phyloP scores from a whole-genome alignment of 92 coral and sea anemone genomes.

The Phenganax subtilis region DNA sequence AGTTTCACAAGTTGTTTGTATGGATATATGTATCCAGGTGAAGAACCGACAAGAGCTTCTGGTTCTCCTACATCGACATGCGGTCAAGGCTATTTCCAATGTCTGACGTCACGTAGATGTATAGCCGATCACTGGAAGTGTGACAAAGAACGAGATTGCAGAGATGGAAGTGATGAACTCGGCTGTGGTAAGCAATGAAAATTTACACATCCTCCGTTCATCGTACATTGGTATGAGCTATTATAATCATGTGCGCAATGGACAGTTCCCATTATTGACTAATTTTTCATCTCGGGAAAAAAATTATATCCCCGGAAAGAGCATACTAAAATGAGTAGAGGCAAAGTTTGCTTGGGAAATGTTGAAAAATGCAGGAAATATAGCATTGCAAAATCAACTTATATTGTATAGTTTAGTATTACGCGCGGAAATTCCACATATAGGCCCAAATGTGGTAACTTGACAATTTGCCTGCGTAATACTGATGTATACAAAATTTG shows the following conservation, averaged over 20 bases:
- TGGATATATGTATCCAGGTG: neutral
- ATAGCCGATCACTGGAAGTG: slow-evolving; percentile 25
- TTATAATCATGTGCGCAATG: neutral
- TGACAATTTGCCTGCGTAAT: no score
- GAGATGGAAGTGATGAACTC: slow-evolving; percentile 35
- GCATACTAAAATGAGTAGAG: no score
- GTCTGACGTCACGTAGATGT: slow-evolving; percentile 5
- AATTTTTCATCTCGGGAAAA: no score
- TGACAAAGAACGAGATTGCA: slow-evolving; percentile 35
- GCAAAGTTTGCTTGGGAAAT: no score
- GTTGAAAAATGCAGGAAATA: no score
- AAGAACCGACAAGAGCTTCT: neutral
- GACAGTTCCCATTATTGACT: neutral
- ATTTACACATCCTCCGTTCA: neutral
- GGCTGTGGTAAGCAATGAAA: slow-evolving; percentile 14
- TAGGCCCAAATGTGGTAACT: no score
- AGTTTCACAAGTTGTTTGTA: neutral
- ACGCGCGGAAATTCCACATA: no score
- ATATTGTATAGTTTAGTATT: no score
- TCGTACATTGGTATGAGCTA: no score
- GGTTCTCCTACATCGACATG: neutral
- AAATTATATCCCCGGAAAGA: neutral
- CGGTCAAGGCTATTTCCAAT: slow-evolving; percentile 3
- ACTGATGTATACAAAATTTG: no score
- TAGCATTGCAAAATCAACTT: no score